Conservation (phyloP, 2,797 vertebrate species). For the Novumbra hubbsi region DNA sequence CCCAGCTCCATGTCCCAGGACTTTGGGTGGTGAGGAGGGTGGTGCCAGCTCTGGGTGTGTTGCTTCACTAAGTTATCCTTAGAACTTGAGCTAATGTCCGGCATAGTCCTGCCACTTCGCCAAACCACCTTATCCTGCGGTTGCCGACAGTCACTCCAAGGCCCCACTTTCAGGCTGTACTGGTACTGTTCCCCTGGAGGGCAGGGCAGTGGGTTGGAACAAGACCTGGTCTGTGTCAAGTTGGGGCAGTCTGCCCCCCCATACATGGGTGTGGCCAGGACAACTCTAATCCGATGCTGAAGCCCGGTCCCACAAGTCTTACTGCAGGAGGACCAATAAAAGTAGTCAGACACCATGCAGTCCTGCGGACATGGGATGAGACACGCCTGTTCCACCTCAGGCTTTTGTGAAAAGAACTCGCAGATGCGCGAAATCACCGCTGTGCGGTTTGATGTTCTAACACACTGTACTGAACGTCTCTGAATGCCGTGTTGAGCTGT, state of each 20-base stretch:
- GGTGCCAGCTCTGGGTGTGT: slow-evolving; percentile 50
- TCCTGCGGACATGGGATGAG: slow-evolving; percentile 92
- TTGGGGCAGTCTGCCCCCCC: slow-evolving; percentile 87
- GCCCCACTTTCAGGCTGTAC: slow-evolving; percentile 89
- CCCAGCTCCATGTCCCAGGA: slow-evolving; percentile 83
- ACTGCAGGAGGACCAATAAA: slow-evolving; percentile 84
- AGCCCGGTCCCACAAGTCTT: slow-evolving; percentile 73
- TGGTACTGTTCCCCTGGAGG: slow-evolving; percentile 78
- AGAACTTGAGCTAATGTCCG: slow-evolving; percentile 74
- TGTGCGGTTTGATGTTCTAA: slow-evolving; percentile 84
- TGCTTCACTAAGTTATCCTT: slow-evolving; percentile 69
- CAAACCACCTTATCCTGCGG: slow-evolving; percentile 76
- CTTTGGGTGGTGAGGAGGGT: slow-evolving; percentile 55
- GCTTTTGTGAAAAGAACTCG: slow-evolving; percentile 85
- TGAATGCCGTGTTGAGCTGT: slow-evolving; percentile 94
- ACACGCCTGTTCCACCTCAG: slow-evolving; percentile 86
- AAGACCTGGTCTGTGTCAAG: slow-evolving; percentile 84
- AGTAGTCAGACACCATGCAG: slow-evolving; percentile 90
- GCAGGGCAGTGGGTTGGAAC: slow-evolving; percentile 68
- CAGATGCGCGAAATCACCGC: slow-evolving; percentile 81
- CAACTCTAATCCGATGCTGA: slow-evolving; percentile 81
- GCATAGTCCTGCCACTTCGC: slow-evolving; percentile 69
- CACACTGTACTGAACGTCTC: slow-evolving; percentile 79
- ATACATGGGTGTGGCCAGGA: slow-evolving; percentile 84
- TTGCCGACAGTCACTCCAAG: slow-evolving; percentile 84